Evolutionary conservation across 2,797 vertebrate genomes (phyloP), one percentile per base, ranked within the genome.

Genomic region (Danio choprae): DNA sequence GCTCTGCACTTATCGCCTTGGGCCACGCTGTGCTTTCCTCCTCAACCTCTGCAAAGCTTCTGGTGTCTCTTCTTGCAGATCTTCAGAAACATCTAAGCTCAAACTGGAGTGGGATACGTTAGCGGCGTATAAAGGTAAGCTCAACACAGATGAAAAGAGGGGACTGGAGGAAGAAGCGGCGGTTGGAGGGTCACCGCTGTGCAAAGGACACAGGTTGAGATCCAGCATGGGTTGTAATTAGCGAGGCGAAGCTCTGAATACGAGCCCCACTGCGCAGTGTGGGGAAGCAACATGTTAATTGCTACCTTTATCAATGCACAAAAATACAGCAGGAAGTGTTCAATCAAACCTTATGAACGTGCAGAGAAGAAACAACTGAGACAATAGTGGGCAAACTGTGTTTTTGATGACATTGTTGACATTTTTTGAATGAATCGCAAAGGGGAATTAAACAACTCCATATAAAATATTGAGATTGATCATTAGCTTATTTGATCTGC

Each of bases 281-380:
- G 67, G 83, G 71, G 84, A 68, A 72, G 67, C 77, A 80, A 70
- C 58, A 91, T 92, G 90, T 88, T 93, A 94, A 94, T 94, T 94
- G 93, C 90, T 93, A 92, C 91, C 85, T 94, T 94, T 93, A 92
- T 92, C 92, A 92, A 92, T 89, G 87, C 91, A 74, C 74, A 91
- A 88, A 89, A 92, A 64, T 65, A 92, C 88, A 90, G 84, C 90
- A 91, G 91, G 91, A 94, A 91, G 91, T 90, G 90, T 93, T 93
- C 91, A 90, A 90, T 92, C 91, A 91, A 89, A 89, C 74, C 60
- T 64, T 69, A 44, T 13, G 18, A 77, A 55, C 40, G 40, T 43
- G 38, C 50, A 86, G 86, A 89, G 87, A 89, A 90, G 88, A 89
- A 41, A 15, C 65, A n/a, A 22, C 20, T 65, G 56, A 44, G 64